These are phyloP conservation scores for Eidolon dupreanum DNA, from an alignment of 2,797 vertebrate species.

Conservation along the genomic window DNA sequence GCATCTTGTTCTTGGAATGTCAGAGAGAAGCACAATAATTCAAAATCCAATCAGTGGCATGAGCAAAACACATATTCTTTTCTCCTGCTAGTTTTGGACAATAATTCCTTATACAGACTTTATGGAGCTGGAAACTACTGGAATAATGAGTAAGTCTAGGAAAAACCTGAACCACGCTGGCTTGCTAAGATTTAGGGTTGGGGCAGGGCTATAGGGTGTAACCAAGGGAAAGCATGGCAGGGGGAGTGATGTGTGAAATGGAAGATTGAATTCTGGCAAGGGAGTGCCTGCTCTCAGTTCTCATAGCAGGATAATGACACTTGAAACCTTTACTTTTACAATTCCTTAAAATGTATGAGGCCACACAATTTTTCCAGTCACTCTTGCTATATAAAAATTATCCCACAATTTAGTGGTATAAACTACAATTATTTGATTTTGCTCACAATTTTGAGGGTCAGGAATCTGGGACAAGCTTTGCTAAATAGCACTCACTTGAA, in stretches of 20 bases:
- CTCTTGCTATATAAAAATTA: background rate
- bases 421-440: background rate
- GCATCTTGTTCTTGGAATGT: background rate
- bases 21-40: conserved; percentile 55
- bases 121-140: conserved; percentile 27
- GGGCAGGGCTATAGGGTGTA: background rate
- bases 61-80: conserved; percentile 73
- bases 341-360: conserved; percentile 63
- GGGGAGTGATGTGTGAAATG: background rate
- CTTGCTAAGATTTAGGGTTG: conserved; percentile 44
- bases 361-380: conserved; percentile 47
- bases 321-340: conserved; percentile 69
- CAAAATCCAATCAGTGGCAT: conserved; percentile 57
- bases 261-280: background rate
- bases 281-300: conserved; percentile 72
- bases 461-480: background rate
- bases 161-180: conserved; percentile 57
- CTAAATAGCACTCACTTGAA: background rate
- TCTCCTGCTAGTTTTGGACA: conserved; percentile 50
- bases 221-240: background rate
- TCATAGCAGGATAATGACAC: conserved; percentile 62
- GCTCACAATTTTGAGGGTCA: background rate
- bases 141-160: background rate
- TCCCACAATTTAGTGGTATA: background rate
- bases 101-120: conserved; percentile 74